Evolutionary conservation across 1,140 invertebrate species (phyloP).

Genomic region (Philotrypesis tridentata): DNA sequence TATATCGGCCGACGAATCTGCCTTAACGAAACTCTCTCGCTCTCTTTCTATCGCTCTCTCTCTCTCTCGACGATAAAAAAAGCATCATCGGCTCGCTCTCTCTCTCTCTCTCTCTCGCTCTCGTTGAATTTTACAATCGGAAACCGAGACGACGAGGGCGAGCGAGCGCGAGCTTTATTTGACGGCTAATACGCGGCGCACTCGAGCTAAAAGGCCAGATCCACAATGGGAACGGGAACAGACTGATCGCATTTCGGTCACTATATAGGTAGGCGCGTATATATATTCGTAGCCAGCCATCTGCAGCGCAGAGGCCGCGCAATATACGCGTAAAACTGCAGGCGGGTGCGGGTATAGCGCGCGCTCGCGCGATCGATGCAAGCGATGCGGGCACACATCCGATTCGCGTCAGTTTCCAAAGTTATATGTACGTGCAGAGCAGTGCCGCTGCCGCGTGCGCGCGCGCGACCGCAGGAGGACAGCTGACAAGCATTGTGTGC

Average conservation of each 20-base stretch:
- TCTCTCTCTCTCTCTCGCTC: too few species aligned
- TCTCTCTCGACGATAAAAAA: too few species aligned
- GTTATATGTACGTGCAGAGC: conserved; percentile 3
- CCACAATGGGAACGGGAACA: background rate
- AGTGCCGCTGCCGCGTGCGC: background rate
- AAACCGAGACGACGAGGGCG: background rate
- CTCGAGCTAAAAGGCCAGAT: conserved; percentile 1
- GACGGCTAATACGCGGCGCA: conserved; percentile 15
- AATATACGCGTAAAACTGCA: conserved; percentile 1
- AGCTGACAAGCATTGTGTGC: conserved; percentile 23
- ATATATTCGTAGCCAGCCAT: background rate
- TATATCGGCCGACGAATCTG: too few species aligned
- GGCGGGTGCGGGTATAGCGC: background rate
- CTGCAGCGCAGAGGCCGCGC: too few species aligned
- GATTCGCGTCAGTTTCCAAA: conserved; percentile 37
- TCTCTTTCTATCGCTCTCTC: too few species aligned
- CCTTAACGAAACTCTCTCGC: too few species aligned
- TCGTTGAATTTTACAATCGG: conserved; percentile 33
- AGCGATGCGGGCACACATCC: conserved; percentile 7
- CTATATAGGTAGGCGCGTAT: background rate
- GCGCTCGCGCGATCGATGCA: conserved; percentile 21
- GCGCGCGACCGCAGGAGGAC: conserved; percentile 10
- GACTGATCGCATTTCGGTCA: background rate
- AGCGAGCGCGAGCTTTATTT: conserved; percentile 2
- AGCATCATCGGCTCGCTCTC: too few species aligned